Evolutionary conservation across 37 sponge, comb jelly and placozoan genomes (phyloP).

Genomic region (Cladorhizidae sp.): DNA sequence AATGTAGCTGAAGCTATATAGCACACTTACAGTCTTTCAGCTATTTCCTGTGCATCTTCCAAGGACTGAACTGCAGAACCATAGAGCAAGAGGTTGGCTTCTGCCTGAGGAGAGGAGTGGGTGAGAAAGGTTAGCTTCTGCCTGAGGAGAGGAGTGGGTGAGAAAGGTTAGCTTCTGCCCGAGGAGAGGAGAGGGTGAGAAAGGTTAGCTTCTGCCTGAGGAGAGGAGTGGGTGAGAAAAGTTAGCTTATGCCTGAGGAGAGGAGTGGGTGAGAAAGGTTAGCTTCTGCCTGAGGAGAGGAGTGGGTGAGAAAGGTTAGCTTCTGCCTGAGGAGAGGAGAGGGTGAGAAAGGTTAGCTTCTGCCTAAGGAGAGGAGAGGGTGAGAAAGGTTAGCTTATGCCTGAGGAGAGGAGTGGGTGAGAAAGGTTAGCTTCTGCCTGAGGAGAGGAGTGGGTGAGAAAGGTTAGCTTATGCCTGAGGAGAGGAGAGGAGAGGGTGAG

Average conservation of each 20-base stretch:
- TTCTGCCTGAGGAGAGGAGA: not conserved
- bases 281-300: not conserved
- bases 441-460: not conserved
- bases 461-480: not conserved
- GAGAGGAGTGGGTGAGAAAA: not conserved
- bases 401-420: not conserved
- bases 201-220: constrained; percentile 1
- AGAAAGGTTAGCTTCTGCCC: not conserved
- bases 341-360: constrained; percentile 3
- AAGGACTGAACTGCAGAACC: not conserved
- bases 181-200: not conserved
- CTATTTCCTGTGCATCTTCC: constrained; percentile 21
- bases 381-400: not conserved
- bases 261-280: not conserved
- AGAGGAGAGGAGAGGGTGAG: not conserved
- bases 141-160: not conserved
- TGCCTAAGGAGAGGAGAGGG: not conserved
- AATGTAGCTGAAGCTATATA: not conserved
- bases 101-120: not conserved
- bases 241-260: not conserved
- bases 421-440: constrained; percentile 3
- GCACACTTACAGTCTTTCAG: not conserved
- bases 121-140: not conserved
- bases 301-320: not conserved
- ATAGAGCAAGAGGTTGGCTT: not conserved